Evolutionary conservation across 2,888 invertebrate species (phyloP).

Genomic region (Dascillus cervinus): DNA sequence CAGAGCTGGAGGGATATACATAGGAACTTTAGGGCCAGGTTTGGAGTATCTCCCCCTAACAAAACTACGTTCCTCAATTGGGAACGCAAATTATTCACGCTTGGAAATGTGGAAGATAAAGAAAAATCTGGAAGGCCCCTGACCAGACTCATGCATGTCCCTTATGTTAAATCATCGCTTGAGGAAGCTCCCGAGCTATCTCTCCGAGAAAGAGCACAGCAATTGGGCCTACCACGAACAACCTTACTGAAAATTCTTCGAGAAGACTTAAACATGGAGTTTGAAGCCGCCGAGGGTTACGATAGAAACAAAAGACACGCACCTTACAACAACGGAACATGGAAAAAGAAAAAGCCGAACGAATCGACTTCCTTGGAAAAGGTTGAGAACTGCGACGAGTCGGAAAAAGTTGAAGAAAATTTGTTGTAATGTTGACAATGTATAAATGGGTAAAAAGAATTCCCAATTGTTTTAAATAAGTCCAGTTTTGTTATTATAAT

Average conservation of each 20-base stretch:
- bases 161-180: constrained; percentile 39
- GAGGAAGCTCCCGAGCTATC: constrained; percentile 38
- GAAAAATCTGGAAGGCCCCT: constrained; percentile 41
- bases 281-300: constrained; percentile 24
- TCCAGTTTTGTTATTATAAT: constrained; percentile 23
- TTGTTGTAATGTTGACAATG: background rate
- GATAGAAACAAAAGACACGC: constrained; percentile 24
- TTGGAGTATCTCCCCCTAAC: constrained; percentile 39
- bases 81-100: constrained; percentile 41
- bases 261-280: constrained; percentile 34
- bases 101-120: constrained; percentile 41
- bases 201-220: constrained; percentile 39
- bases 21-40: constrained; percentile 40
- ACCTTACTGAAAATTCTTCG: constrained; percentile 40
- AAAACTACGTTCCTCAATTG: constrained; percentile 28
- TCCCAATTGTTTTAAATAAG: too few relatives aligned
- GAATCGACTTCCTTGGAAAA: background rate
- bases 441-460: too few relatives aligned
- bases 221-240: constrained; percentile 38
- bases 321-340: constrained; percentile 26
- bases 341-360: constrained; percentile 23
- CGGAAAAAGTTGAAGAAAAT: background rate
- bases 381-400: too few relatives aligned
- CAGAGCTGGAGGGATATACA: constrained; percentile 38
- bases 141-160: constrained; percentile 30